Percentiles rank a stretch among this genome's conserved stretches.
Conservation (phyloP, 1,140 invertebrate species). For the Megalopta genalis region DNA sequence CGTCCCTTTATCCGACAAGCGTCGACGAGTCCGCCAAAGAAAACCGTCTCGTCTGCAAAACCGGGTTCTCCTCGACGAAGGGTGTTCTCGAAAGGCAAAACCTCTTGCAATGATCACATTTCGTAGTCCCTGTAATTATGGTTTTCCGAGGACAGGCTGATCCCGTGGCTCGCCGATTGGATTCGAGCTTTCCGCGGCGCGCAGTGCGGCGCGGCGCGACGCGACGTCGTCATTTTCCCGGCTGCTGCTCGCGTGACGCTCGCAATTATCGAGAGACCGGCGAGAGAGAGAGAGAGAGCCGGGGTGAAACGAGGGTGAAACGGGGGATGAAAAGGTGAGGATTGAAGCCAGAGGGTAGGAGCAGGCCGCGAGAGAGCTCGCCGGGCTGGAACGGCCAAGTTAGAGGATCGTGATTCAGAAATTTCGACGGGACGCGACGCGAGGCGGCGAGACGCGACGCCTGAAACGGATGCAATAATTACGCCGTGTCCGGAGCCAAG, state of each 20-base stretch:
- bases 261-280: conserved; percentile 32
- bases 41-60: too few species aligned
- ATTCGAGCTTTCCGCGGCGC: not conserved
- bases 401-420: conserved; percentile 31
- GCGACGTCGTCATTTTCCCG: conserved; percentile 19
- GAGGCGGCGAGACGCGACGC: too few species aligned
- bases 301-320: too few species aligned
- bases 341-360: not conserved
- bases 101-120: not conserved
- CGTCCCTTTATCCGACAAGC: too few species aligned
- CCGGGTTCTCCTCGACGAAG: too few species aligned
- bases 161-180: not conserved
- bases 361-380: too few species aligned
- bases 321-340: too few species aligned
- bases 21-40: too few species aligned
- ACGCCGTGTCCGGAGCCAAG: conserved; percentile 8
- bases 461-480: conserved; percentile 43
- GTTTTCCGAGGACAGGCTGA: not conserved
- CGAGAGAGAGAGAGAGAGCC: too few species aligned
- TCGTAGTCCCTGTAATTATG: conserved; percentile 17
- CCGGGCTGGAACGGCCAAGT: conserved; percentile 21
- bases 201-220: too few species aligned
- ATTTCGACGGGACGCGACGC: conserved; percentile 28
- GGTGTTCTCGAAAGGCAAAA: not conserved
- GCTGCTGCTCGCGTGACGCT: conserved; percentile 26